These are phyloP conservation scores for Drosophila mayaguana DNA, from an alignment of 2,888 invertebrate species.

Conservation along the genomic window DNA sequence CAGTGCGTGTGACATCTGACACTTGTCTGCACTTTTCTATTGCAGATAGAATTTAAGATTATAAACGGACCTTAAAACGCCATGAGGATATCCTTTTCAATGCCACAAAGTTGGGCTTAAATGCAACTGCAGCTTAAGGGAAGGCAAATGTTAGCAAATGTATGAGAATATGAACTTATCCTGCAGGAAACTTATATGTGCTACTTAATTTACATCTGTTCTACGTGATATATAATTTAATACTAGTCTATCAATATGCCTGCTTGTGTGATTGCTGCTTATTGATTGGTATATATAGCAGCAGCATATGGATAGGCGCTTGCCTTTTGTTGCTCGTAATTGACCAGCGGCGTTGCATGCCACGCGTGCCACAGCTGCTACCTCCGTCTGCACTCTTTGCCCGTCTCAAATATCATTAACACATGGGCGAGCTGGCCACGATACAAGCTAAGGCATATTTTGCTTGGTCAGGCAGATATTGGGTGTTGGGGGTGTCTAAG, in stretches of 20 bases:
- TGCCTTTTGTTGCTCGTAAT: conserved; percentile 16
- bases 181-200: background rate
- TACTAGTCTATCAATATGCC: background rate
- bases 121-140: too few relatives aligned
- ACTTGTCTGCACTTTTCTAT: conserved; percentile 64
- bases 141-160: too few relatives aligned
- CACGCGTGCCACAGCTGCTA: conserved; percentile 15
- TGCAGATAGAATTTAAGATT: conserved; percentile 33
- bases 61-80: conserved; percentile 4
- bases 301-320: conserved; percentile 17
- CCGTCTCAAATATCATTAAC: conserved; percentile 41
- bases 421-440: conserved; percentile 20
- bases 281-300: conserved; percentile 7
- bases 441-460: conserved; percentile 38
- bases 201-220: background rate
- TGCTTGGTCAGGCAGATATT: conserved; percentile 11
- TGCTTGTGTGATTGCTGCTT: background rate
- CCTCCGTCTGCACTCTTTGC: background rate
- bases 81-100: too few relatives aligned
- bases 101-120: too few relatives aligned
- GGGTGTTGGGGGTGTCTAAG: background rate
- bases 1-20: conserved; percentile 65
- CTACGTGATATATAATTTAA: background rate
- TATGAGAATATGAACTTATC: too few relatives aligned
- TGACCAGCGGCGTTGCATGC: conserved; percentile 9